Evolutionary conservation across 2,113 vertebrate species (phyloP).

Genomic region (Tonatia bakeri): DNA sequence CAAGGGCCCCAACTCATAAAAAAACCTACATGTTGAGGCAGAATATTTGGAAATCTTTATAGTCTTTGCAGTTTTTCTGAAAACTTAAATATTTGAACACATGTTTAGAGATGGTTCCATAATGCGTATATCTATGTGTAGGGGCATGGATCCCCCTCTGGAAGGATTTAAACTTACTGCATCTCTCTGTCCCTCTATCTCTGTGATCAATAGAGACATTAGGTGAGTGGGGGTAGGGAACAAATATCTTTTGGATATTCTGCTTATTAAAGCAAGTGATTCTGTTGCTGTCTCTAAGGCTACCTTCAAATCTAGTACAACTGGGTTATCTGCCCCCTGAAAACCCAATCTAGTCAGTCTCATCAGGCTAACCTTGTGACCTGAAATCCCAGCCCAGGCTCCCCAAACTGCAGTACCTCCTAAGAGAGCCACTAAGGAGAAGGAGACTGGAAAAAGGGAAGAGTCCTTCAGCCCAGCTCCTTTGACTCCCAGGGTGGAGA

Average conservation of each 20-base stretch:
- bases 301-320: not conserved
- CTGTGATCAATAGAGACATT: conserved; percentile 32
- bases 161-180: conserved; percentile 2
- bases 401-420: not conserved
- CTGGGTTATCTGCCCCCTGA: not conserved
- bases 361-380: not conserved
- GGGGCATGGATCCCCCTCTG: not conserved
- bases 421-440: not conserved
- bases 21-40: conserved; percentile 15
- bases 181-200: not conserved
- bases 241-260: not conserved
- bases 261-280: not conserved
- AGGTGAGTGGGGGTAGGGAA: not conserved
- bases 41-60: conserved; percentile 2
- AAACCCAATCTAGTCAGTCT: not conserved
- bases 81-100: conserved; percentile 38
- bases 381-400: not conserved
- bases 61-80: conserved; percentile 20
- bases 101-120: conserved; percentile 24
- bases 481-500: not conserved
- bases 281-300: not conserved
- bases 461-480: not conserved
- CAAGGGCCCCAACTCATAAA: not conserved
- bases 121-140: not conserved
- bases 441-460: not conserved